These are phyloP conservation scores for Mamestra brassicae DNA, from an alignment of 2,888 invertebrate genomes.

Conservation along the genomic window DNA sequence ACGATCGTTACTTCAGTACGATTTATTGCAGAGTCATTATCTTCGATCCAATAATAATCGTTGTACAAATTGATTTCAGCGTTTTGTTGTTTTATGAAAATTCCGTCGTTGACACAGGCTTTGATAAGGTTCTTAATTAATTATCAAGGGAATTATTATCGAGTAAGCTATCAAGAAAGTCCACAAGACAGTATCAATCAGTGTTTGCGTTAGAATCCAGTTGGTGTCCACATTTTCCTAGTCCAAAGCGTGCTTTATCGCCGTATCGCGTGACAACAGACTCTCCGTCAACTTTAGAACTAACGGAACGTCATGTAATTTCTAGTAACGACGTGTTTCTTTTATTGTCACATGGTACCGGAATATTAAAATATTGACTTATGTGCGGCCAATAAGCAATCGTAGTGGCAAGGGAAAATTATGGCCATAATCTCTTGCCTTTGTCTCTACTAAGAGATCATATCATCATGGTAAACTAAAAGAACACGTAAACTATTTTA, in stretches of 20 bases:
- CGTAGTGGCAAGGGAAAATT: conserved; percentile 48
- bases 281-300: conserved; percentile 82
- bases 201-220: conserved; percentile 67
- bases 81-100: conserved; percentile 63
- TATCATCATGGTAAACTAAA: conserved; percentile 59
- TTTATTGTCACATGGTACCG: conserved; percentile 79
- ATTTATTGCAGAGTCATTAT: conserved; percentile 58
- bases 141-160: conserved; percentile 49
- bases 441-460: conserved; percentile 53
- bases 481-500: conserved; percentile 59
- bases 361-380: conserved; percentile 71
- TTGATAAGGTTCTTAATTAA: conserved; percentile 50
- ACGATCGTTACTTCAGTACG: conserved; percentile 28
- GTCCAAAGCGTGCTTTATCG: conserved; percentile 82
- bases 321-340: conserved; percentile 88
- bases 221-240: conserved; percentile 70
- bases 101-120: conserved; percentile 40
- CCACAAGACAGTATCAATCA: conserved; percentile 64
- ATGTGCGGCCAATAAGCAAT: conserved; percentile 61
- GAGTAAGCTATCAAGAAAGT: conserved; percentile 58
- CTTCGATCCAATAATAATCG: conserved; percentile 55
- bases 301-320: conserved; percentile 88
- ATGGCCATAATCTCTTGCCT: conserved; percentile 37
- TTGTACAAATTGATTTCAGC: conserved; percentile 53
- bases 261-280: conserved; percentile 84